Conservation (phyloP, 2,797 vertebrate species). For the Pteronotus mesoamericanus region DNA sequence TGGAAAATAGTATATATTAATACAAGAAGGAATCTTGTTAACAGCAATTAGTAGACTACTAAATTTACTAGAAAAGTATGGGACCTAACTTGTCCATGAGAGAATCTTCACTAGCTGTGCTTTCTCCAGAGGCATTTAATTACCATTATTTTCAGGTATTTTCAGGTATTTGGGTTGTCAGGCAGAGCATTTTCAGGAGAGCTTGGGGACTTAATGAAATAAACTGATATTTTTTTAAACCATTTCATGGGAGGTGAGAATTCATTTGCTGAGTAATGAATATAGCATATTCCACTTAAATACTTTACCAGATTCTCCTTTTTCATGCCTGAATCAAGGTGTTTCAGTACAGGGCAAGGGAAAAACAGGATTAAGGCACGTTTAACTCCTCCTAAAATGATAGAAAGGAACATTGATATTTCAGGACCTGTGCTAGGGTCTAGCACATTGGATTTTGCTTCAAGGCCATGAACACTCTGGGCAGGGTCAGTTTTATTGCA, state of each 20-base stretch:
- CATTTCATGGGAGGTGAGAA: constrained; percentile 14
- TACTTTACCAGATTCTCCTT: constrained; percentile 41
- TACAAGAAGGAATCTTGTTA: neutral
- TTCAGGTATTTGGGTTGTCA: constrained; percentile 13
- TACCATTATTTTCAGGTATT: neutral
- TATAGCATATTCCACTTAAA: constrained; percentile 30
- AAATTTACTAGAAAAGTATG: neutral
- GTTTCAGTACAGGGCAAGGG: neutral
- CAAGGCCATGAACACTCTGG: neutral
- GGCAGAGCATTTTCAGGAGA: neutral
- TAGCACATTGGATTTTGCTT: neutral
- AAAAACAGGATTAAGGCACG: constrained; percentile 28
- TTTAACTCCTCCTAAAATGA: constrained; percentile 2
- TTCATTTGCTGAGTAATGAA: constrained; percentile 42
- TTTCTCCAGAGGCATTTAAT: constrained; percentile 5
- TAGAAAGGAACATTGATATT: neutral
- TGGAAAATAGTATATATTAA: neutral
- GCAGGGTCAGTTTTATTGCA: neutral
- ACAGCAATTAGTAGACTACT: neutral
- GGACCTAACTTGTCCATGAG: neutral
- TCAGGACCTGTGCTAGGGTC: neutral
- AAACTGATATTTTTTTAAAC: neutral
- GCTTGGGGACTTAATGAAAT: constrained; percentile 17
- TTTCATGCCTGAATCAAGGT: constrained; percentile 22
- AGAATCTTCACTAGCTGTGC: neutral